Evolutionary conservation across 2,113 vertebrate genomes (phyloP).

Genomic region (Eptesicus fuscus): DNA sequence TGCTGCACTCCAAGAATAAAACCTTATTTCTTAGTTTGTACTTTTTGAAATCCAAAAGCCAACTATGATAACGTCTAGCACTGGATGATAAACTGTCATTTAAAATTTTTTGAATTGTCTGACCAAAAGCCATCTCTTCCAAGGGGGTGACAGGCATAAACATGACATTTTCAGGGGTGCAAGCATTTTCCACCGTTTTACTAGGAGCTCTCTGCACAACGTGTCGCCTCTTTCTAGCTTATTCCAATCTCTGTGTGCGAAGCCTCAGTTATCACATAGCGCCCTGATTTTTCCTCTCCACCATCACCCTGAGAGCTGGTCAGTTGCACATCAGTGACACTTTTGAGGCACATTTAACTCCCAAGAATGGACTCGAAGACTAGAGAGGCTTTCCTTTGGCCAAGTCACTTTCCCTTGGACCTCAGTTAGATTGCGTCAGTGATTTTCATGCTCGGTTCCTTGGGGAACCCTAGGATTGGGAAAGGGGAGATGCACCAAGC

Average conservation of each 20-base stretch:
- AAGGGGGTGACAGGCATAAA: neutral
- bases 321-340: neutral
- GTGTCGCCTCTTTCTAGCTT: neutral
- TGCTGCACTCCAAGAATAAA: slow-evolving; percentile 24
- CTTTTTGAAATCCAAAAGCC: slow-evolving; percentile 5
- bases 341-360: neutral
- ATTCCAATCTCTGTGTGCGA: neutral
- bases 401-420: neutral
- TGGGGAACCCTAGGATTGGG: too few species aligned
- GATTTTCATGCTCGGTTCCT: neutral
- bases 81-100: neutral
- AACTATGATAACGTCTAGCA: neutral
- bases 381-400: neutral
- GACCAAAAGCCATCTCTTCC: neutral
- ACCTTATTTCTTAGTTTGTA: neutral
- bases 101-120: neutral
- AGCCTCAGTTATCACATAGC: neutral
- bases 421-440: neutral
- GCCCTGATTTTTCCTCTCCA: neutral
- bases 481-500: neutral
- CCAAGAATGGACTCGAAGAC: neutral
- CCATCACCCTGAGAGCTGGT: neutral
- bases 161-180: neutral
- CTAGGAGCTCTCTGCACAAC: neutral
- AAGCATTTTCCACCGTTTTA: neutral